A percentile compares a stretch with the other conserved stretches of the same genome.
These are phyloP conservation scores for Reinhardtius hippoglossoides DNA, from an alignment of 2,113 vertebrate species.

Conservation along the genomic window DNA sequence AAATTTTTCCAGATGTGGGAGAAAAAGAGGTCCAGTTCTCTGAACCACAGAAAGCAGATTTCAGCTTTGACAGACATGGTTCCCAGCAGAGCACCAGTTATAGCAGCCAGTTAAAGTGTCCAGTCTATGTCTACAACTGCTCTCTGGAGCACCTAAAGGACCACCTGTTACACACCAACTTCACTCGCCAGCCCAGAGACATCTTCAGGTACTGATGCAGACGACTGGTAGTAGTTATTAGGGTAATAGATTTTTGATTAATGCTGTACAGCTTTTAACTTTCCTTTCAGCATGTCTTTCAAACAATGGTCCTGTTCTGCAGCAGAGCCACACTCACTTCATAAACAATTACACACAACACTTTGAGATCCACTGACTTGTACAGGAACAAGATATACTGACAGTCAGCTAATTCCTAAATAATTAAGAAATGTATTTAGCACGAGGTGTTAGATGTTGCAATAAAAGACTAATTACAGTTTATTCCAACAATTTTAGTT, in stretches of 20 bases:
- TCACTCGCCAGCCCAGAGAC: slow-evolving; percentile 85
- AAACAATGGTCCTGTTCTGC: neutral
- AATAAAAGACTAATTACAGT: too few species aligned
- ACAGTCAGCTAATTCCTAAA: too few species aligned
- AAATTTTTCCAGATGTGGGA: slow-evolving; percentile 63
- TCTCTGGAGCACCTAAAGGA: slow-evolving; percentile 90
- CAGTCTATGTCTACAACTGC: slow-evolving; percentile 95
- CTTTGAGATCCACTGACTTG: too few species aligned
- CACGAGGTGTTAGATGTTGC: too few species aligned
- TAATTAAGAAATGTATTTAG: too few species aligned
- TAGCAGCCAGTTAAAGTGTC: slow-evolving; percentile 85
- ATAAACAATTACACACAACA: too few species aligned
- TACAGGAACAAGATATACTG: too few species aligned
- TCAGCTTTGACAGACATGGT: slow-evolving; percentile 81
- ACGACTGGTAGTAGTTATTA: too few species aligned
- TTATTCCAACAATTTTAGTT: too few species aligned
- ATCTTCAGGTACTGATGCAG: slow-evolving; percentile 87
- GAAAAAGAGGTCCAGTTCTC: slow-evolving; percentile 84
- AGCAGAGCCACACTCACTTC: neutral
- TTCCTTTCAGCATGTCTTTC: neutral
- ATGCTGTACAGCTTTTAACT: neutral
- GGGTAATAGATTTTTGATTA: neutral
- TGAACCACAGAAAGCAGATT: slow-evolving; percentile 80
- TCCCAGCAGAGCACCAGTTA: slow-evolving; percentile 85
- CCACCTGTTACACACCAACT: slow-evolving; percentile 87